Evolutionary conservation across 2,888 invertebrate genomes (phyloP).

Genomic region (Eudasyphora cyanicolor): DNA sequence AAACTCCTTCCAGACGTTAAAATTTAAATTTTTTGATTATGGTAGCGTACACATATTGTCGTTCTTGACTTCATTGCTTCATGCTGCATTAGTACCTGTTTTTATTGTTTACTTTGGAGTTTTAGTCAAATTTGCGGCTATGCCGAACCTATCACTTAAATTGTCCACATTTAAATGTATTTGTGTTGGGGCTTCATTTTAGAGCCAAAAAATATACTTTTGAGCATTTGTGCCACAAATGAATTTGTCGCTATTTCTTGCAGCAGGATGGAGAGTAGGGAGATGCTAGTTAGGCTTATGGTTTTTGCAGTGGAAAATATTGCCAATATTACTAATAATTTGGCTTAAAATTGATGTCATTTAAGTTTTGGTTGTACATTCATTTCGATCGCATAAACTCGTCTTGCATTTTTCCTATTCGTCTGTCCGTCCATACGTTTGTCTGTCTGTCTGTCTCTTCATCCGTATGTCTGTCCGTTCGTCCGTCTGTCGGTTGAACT

Average conservation of each 20-base stretch:
- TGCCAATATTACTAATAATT: conserved; percentile 62
- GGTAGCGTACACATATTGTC: background rate
- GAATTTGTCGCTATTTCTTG: conserved; percentile 18
- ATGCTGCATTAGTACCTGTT: background rate
- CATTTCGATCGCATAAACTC: conserved; percentile 24
- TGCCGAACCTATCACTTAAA: conserved; percentile 30
- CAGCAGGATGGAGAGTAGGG: background rate
- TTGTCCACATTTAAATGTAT: conserved; percentile 20
- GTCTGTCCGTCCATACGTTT: background rate
- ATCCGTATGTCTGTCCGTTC: background rate
- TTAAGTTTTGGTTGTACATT: conserved; percentile 34
- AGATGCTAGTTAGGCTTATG: too few species aligned
- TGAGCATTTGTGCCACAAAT: background rate
- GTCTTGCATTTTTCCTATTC: background rate
- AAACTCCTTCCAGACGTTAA: too few species aligned
- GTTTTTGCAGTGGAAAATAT: conserved; percentile 42
- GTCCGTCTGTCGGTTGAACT: background rate
- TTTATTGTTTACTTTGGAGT: conserved; percentile 18
- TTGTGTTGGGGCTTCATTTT: background rate
- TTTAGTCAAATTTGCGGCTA: conserved; percentile 19
- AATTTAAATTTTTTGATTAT: background rate
- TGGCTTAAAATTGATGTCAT: conserved; percentile 64
- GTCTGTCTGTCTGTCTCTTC: too few species aligned
- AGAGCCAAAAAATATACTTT: too few species aligned
- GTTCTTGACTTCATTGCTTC: background rate